These are phyloP conservation scores for Allygus modestus DNA, from an alignment of 2,888 invertebrate species.

Conservation along the genomic window DNA sequence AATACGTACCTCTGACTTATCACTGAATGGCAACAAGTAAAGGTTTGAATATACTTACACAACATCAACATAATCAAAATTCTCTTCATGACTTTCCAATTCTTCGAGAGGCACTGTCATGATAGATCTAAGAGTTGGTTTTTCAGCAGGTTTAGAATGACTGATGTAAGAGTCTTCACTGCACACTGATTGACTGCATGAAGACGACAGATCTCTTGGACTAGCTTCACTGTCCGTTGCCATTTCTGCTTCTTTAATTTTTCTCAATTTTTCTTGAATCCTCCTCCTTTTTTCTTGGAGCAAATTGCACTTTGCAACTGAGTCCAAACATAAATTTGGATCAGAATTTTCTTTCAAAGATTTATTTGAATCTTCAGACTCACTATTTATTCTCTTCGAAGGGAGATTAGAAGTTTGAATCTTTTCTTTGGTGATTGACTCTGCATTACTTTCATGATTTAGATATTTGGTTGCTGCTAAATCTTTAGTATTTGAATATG, in stretches of 20 bases:
- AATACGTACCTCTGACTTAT: no score
- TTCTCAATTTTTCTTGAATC: not conserved
- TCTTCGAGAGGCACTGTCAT: not conserved
- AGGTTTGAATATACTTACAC: not conserved
- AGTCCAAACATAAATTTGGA: not conserved
- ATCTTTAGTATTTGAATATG: no score
- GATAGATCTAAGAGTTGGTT: not conserved
- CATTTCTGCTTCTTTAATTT: not conserved
- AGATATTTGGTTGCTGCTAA: no score
- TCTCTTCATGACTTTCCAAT: not conserved
- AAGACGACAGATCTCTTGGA: not conserved
- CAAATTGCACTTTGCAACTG: not conserved
- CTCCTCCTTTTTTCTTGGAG: not conserved
- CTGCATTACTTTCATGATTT: not conserved
- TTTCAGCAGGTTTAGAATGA: not conserved
- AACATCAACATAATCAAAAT: constrained; percentile 17
- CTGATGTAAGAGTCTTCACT: not conserved
- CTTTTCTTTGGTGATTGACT: not conserved
- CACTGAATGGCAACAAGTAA: no score
- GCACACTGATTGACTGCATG: not conserved
- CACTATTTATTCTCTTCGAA: no score
- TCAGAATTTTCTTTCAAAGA: not conserved
- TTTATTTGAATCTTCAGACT: no score
- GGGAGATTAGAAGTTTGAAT: not conserved
- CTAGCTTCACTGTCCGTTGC: not conserved